phyloP scores from a whole-genome alignment of 2,888 invertebrate species.

The Calameuta filiformis region DNA sequence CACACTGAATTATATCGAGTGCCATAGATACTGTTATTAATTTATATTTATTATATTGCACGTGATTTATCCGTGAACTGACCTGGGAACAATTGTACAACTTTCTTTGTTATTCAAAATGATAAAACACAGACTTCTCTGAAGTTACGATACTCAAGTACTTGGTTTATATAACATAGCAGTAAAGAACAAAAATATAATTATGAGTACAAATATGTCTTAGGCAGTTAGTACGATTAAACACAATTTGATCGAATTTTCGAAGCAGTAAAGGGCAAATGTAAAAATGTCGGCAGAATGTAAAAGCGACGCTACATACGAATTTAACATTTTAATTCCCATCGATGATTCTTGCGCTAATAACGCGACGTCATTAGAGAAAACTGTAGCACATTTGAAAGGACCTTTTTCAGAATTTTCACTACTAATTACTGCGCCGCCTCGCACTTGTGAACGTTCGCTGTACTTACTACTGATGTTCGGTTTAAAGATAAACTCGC shows the following conservation, averaged over 20 bases:
- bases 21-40: background rate
- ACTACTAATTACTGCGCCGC: background rate
- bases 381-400: conserved; percentile 22
- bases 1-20: background rate
- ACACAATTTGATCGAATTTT: no score
- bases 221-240: no score
- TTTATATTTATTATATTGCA: background rate
- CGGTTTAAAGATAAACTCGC: background rate
- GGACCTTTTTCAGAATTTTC: conserved; percentile 13
- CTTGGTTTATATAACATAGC: no score
- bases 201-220: no score
- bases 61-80: background rate
- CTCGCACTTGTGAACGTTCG: background rate
- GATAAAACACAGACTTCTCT: background rate
- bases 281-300: no score
- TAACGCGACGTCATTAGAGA: conserved; percentile 27
- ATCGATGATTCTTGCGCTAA: conserved; percentile 9
- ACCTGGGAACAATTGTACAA: background rate
- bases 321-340: background rate
- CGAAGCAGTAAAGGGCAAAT: no score
- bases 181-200: no score
- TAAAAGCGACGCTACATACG: background rate
- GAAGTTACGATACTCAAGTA: no score
- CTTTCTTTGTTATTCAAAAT: background rate
- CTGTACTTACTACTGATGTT: no score